Evolutionary conservation across 1,140 invertebrate genomes (phyloP).

Genomic region (Amyelois transitella): DNA sequence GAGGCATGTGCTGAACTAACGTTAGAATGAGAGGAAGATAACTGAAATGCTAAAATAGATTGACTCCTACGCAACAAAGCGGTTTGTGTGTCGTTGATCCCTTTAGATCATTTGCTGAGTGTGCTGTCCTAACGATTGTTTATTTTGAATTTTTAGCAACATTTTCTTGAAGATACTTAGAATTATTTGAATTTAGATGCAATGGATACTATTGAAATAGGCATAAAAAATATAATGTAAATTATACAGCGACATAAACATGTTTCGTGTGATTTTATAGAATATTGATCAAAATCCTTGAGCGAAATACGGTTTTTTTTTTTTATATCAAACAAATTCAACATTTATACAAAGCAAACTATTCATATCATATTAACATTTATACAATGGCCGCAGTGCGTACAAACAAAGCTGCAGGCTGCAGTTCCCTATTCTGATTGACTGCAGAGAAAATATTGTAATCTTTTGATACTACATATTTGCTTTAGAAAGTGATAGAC

Average conservation of each 20-base stretch:
- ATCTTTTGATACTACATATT: too few relatives aligned
- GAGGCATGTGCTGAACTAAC: conserved; percentile 13
- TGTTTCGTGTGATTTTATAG: too few relatives aligned
- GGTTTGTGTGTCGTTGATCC: conserved; percentile 58
- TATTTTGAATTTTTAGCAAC: conserved; percentile 19
- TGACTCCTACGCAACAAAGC: conserved; percentile 52
- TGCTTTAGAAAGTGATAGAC: too few relatives aligned
- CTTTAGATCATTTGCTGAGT: conserved; percentile 37
- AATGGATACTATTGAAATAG: too few relatives aligned
- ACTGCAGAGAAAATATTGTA: background rate
- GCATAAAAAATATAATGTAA: too few relatives aligned
- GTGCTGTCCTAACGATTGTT: conserved; percentile 22
- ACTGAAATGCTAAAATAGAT: conserved; percentile 51
- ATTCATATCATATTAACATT: background rate
- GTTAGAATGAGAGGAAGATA: conserved; percentile 31
- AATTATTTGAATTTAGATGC: too few relatives aligned
- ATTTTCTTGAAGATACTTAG: background rate
- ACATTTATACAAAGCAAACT: too few relatives aligned
- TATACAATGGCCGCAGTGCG: conserved; percentile 7
- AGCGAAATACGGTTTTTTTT: too few relatives aligned
- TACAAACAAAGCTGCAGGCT: background rate
- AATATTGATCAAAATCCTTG: too few relatives aligned
- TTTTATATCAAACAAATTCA: too few relatives aligned
- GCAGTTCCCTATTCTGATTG: background rate
- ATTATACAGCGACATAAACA: too few relatives aligned